These are phyloP conservation scores for Orthosia gracilis DNA, from an alignment of 2,888 invertebrate species.

Conservation along the genomic window DNA sequence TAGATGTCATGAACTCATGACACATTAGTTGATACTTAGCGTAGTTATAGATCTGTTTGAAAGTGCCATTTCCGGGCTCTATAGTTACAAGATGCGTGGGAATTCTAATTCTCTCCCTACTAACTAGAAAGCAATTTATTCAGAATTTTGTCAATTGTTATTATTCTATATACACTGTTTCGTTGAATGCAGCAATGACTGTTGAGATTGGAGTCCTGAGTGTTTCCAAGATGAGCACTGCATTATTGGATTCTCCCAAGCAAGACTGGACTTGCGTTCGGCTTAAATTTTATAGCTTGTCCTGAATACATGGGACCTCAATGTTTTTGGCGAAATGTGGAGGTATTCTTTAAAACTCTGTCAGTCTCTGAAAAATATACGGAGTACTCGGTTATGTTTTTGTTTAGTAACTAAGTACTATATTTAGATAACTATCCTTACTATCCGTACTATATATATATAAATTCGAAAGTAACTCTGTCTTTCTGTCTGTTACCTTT, in stretches of 20 bases:
- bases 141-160: no score
- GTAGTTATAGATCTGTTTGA: constrained; percentile 17
- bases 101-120: constrained; percentile 2
- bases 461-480: no score
- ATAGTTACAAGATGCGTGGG: constrained; percentile 3
- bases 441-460: no score
- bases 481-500: no score
- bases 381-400: background rate
- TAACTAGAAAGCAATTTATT: background rate
- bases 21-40: constrained; percentile 21
- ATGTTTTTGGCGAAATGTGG: background rate
- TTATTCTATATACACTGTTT: background rate
- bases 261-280: no score
- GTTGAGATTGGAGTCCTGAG: no score
- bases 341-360: background rate
- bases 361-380: no score
- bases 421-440: background rate
- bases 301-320: no score
- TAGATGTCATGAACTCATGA: constrained; percentile 49
- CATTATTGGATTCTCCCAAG: background rate
- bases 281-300: no score
- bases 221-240: background rate
- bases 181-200: background rate
- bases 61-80: constrained; percentile 14
- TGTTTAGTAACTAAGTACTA: background rate